These are phyloP conservation scores for Phyllopteryx taeniolatus DNA, from an alignment of 2,113 vertebrate species.

Conservation along the genomic window DNA sequence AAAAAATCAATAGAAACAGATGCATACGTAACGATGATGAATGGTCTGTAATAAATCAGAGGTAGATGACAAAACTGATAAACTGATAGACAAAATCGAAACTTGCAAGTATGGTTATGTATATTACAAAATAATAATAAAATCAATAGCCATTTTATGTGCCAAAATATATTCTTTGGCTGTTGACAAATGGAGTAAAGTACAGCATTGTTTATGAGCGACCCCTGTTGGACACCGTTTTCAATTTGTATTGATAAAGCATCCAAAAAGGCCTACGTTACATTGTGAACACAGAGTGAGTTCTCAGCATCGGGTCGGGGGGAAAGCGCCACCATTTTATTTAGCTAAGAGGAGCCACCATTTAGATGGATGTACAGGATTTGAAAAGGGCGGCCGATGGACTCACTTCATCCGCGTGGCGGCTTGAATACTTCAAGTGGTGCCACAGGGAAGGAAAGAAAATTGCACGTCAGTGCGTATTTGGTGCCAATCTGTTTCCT, in stretches of 20 bases:
- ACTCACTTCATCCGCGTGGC: constrained; percentile 16
- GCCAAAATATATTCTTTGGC: not conserved
- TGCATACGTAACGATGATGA: constrained; percentile 26
- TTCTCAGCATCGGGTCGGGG: not conserved
- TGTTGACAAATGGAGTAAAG: not conserved
- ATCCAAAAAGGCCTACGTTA: not conserved
- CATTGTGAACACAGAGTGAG: not conserved
- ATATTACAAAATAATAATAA: not conserved
- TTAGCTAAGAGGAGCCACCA: not conserved
- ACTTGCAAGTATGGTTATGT: no score
- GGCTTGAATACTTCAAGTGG: not conserved
- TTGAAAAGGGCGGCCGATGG: constrained; percentile 1
- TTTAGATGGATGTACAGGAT: not conserved
- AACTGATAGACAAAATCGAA: no score
- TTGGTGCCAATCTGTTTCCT: constrained; percentile 54
- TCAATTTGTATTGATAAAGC: not conserved
- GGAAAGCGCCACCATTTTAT: not conserved
- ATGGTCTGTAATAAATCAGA: constrained; percentile 26
- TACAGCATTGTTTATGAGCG: not conserved
- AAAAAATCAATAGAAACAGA: constrained; percentile 19
- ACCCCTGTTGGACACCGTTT: not conserved
- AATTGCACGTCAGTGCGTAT: constrained; percentile 51
- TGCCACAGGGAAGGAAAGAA: constrained; percentile 17
- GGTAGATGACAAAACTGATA: not conserved
- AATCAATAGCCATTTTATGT: not conserved